A percentile compares a stretch with the other conserved stretches of the same genome.
Conservation (phyloP, 2,113 vertebrate species). For the Emydura subglobosa region DNA sequence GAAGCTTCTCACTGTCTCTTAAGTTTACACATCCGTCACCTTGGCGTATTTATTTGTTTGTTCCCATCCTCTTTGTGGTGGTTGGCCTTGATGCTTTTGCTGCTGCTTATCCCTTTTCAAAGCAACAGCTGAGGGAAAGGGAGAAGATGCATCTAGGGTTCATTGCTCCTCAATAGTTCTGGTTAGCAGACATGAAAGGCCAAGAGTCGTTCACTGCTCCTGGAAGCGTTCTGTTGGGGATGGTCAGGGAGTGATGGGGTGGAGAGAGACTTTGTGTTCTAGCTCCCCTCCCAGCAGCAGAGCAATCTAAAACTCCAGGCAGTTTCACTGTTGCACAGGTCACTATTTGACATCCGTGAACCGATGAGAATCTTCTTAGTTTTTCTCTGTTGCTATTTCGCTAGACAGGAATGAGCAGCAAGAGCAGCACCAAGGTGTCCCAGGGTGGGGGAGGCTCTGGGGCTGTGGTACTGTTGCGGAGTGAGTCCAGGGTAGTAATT, state of each 20-base stretch:
- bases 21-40: background rate
- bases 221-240: background rate
- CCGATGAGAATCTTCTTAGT: no score
- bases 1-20: background rate
- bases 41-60: background rate
- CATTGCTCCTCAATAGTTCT: background rate
- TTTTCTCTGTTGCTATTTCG: background rate
- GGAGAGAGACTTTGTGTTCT: background rate
- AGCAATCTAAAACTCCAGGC: background rate
- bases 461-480: background rate
- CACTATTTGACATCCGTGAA: background rate
- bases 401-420: no score
- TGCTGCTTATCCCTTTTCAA: background rate
- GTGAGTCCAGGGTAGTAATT: background rate
- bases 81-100: background rate
- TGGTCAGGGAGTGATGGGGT: background rate
- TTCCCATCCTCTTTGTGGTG: background rate
- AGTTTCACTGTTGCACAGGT: background rate
- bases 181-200: background rate
- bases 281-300: background rate
- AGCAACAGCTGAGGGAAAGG: background rate
- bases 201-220: background rate
- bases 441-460: background rate
- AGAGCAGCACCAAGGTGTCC: accelerated
- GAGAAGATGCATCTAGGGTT: background rate